Evolutionary conservation across 1,140 invertebrate species (phyloP), one percentile per base, ranked within the genome.

Genomic region (Drosophila burlai): DNA sequence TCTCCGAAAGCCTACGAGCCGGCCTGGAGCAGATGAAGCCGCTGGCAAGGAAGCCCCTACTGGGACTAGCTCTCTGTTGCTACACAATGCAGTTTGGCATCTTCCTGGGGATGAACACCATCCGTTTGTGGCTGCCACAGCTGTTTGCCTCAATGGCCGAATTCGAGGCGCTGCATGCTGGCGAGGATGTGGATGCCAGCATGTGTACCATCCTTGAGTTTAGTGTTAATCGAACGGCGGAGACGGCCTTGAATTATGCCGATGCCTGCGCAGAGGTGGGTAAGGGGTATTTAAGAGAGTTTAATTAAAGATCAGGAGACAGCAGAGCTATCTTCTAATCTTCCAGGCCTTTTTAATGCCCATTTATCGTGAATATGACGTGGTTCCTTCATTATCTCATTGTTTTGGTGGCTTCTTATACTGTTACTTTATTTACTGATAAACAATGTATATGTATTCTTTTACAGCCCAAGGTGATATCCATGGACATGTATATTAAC

Each of bases 401-500:
- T 38, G 15, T 9, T 36, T 16, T 16, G 9, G 3, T 60, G 7
- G 2, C 11, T 26, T 13, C 6, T 43, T 15, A 3, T 29, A 2
- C 26, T 31, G 16, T 21, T 18, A 15, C 18, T 54, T 4, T 21
- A 0, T 4, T 11, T 13, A 38, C 18, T 38, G 31, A 54, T 16
- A 54, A 54, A 15, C 10, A 2, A n/a, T 24, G 5, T 21, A 8
- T 8, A 31, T 26, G n/a, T 18, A 40, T 11, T 5, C 2, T 11
- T 31, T 73, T 76, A 11, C 42, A 92, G 91, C 68, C 75, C 21
- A 76, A 75, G 42, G 50, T 52, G 8, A 77, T 92, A n/a, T 93
- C 94, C 43, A 93, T 94, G 91, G 85, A 93, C 26, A 94, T 94
- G 36, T 95, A 95, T 66, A 83, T 94, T 2, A 94, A 95, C 82